Evolutionary conservation across 2,797 vertebrate species (phyloP).

Genomic region (Lophius americanus): DNA sequence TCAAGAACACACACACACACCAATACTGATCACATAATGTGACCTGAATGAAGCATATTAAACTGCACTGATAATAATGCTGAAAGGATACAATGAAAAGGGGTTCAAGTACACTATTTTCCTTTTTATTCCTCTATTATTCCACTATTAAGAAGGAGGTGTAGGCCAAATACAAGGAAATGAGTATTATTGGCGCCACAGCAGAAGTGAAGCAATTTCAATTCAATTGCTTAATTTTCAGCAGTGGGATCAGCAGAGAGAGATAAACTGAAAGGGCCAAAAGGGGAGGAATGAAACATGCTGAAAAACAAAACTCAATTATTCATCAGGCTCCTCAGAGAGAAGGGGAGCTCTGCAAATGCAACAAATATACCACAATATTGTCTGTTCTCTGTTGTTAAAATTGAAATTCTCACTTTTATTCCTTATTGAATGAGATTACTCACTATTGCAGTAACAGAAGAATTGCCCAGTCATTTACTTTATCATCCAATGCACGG

Average conservation of each 20-base stretch:
- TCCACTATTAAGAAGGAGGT: conserved; percentile 29
- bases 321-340: conserved; percentile 53
- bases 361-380: conserved; percentile 40
- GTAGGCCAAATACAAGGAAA: conserved; percentile 34
- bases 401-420: neutral
- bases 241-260: conserved; percentile 53
- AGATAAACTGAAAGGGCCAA: conserved; percentile 55
- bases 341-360: conserved; percentile 48
- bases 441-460: too few species aligned
- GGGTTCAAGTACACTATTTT: conserved; percentile 51
- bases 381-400: conserved; percentile 18
- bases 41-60: conserved; percentile 56
- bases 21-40: conserved; percentile 42
- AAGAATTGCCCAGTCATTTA: too few species aligned
- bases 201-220: conserved; percentile 65
- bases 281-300: conserved; percentile 53
- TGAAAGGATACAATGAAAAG: conserved; percentile 50
- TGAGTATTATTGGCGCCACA: conserved; percentile 10
- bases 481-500: too few species aligned
- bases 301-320: conserved; percentile 57
- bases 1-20: too few species aligned
- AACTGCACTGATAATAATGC: conserved; percentile 49
- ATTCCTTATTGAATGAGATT: too few species aligned
- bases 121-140: conserved; percentile 25
- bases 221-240: conserved; percentile 62